Base-by-base conservation (phyloP, 2,797 vertebrate species). In the Xenopus petersii region DNA sequence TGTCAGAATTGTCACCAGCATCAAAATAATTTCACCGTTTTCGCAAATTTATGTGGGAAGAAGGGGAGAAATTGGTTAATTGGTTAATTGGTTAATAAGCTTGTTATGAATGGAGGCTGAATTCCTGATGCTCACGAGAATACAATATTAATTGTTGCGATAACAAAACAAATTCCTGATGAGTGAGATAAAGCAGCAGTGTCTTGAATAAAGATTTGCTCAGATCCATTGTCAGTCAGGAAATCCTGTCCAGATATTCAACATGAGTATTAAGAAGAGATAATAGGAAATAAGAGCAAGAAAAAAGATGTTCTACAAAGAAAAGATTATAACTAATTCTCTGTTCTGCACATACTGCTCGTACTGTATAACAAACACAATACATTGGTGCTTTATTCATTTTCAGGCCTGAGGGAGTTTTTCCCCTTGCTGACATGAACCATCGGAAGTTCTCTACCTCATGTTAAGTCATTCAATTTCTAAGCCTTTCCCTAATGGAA, bases 391-490 rank as follows among this genome's bases (percentile, higher is more conserved):
- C 10, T n/a, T 46, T 67, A 49, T 65, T 65, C 5, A 65, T 46
- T 65, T 17, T n/a, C 16, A 47, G 64, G 30, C 63, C 42, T 47
- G 42, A 16, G 64, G 36, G 16, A 10, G 42, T 47, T 65, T 48
- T 21, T 10, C 13, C 64, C 11, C n/a, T 48, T n/a, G 46, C 64
- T 47, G 10, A 48, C 64, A 65, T 21, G n/a, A 21, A 47, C 5
- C 46, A 65, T 48, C 17, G 64, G 64, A 65, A 65, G 46, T 48
- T 65, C 7, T 36, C 5, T 65, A 48, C 36, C 16, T 47, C 47
- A 65, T 48, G 42, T 65, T 48, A 47, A 65, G 42, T 47, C 47
- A 47, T 65, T 65, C 42, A 47, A 42, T 48, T 65, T 48, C 17
- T 48, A 48, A 65, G 17, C 42, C 64, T 47, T 65, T 48, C 64